Base-by-base conservation (phyloP, 2,113 vertebrate species). In the Burhinus bistriatus region DNA sequence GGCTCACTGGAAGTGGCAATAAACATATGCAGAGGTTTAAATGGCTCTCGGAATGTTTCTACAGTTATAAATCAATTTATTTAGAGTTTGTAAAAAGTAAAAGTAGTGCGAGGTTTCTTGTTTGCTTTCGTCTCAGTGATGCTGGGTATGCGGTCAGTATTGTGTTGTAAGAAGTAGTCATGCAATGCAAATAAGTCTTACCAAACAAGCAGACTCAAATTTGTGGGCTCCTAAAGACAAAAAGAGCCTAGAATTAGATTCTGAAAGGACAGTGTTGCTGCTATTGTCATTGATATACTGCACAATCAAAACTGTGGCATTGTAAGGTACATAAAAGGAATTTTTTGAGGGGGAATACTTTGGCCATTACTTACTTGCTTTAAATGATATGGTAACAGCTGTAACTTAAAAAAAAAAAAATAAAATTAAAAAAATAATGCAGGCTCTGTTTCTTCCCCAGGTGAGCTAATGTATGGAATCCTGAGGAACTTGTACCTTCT, bases 361-460 rank as follows among this genome's bases (percentile, higher is more conserved):
- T 34, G 44, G 9, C 34, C 25, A 6, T 52, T 87, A 9, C 9
- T 47, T 77, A 36, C 29, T 84, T 54, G 16, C 14, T 92, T 94
- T 84, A 65, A 87, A 54, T 65, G 12, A 44, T 52, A 32, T 1
- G 2, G 27, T 71, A 89, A 76, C 30, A 82, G 15, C 21, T 68
- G 1, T 44, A 62, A 45, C 17, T 52, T 12, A n/a, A 26, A 34
- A 64, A 26, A 32, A 40, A 29, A 0, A 34, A 64, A 26, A 32
- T 36, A 29, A 0, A 49, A 58, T 42, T 42, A 22, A 1, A 0
- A 0, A 22, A 5, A 26, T 10, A 58, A 17, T 34, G 8, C 42
- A 29, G 18, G 22, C 17, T 91, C 18, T 44, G 5, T 81, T 91
- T 91, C 38, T 91, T 79, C 23, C 26, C 27, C 30, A 64, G 20